phyloP scores from a whole-genome alignment of 1,140 invertebrate species.

The Nomia melanderi region DNA sequence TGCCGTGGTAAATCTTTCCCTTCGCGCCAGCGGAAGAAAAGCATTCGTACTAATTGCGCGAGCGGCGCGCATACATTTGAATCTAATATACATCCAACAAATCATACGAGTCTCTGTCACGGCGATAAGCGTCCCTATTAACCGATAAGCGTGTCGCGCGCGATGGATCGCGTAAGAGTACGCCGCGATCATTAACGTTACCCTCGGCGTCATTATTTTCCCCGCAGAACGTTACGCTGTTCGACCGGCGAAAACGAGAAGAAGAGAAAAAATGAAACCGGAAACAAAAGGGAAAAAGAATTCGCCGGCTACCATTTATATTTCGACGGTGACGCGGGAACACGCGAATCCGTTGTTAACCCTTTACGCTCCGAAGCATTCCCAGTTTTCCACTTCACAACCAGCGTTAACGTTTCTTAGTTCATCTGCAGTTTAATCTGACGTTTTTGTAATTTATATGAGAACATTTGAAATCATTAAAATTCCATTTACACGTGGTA shows the following conservation, averaged over 20 bases:
- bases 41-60: too few species aligned
- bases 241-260: background rate
- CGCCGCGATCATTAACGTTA: conserved; percentile 4
- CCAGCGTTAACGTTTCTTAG: too few species aligned
- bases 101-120: background rate
- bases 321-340: background rate
- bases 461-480: too few species aligned
- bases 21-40: too few species aligned
- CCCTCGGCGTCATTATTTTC: background rate
- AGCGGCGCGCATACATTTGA: too few species aligned
- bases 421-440: too few species aligned
- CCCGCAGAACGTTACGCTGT: background rate
- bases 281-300: background rate
- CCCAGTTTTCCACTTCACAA: too few species aligned
- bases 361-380: too few species aligned
- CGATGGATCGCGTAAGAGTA: background rate
- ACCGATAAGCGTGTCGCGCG: background rate
- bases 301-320: background rate
- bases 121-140: background rate
- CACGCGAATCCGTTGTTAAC: conserved; percentile 37
- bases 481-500: too few species aligned
- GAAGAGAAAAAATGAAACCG: too few species aligned
- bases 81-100: background rate
- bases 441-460: too few species aligned
- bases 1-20: too few species aligned